Evolutionary conservation across 2,797 vertebrate species (phyloP).

Genomic region (Acipenser transmontanus): DNA sequence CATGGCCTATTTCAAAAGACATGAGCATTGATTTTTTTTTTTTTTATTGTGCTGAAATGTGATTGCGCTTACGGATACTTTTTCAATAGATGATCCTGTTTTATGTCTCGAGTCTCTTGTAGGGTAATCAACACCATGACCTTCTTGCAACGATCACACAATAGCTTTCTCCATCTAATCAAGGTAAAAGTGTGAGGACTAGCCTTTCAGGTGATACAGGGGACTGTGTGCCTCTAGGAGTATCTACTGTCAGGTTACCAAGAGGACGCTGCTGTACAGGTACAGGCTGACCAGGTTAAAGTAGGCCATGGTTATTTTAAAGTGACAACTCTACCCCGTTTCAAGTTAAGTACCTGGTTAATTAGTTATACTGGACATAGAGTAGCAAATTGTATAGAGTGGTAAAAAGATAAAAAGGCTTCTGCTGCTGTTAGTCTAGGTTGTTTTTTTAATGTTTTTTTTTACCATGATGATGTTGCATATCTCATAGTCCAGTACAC

Average conservation of each 20-base stretch:
- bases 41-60: not conserved
- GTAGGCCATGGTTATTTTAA: not conserved
- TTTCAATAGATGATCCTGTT: not conserved
- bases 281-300: not conserved
- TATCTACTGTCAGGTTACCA: not conserved
- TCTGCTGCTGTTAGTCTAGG: too few species aligned
- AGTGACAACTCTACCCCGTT: not conserved
- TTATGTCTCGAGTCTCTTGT: not conserved
- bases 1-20: not conserved
- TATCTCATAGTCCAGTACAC: too few species aligned
- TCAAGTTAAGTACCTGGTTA: not conserved
- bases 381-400: too few species aligned
- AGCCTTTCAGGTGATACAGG: not conserved
- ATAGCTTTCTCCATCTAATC: not conserved
- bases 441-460: too few species aligned
- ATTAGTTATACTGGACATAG: conserved; percentile 15
- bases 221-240: not conserved
- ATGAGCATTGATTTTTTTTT: not conserved
- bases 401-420: too few species aligned
- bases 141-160: not conserved
- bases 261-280: not conserved
- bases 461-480: too few species aligned
- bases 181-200: not conserved
- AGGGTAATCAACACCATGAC: not conserved
- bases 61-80: not conserved